Conservation (phyloP, 2,888 invertebrate species). For the Pachliopta kotzebuea region DNA sequence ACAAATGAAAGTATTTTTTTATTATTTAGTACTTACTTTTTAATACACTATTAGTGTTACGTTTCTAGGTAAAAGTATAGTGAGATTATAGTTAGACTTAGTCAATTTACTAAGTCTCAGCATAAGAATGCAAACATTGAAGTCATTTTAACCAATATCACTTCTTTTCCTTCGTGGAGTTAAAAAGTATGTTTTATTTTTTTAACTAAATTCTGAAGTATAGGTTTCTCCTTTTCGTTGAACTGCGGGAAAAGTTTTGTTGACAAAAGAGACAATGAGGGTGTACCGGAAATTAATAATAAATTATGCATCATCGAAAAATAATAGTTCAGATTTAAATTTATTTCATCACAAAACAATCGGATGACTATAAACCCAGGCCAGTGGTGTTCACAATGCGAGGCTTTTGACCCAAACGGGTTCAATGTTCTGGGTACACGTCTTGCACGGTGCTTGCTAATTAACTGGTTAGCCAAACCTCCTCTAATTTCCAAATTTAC, state of each 20-base stretch:
- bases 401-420: slow-evolving; percentile 65
- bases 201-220: no score
- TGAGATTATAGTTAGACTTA: no score
- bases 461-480: slow-evolving; percentile 40
- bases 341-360: slow-evolving; percentile 32
- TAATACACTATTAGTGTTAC: not conserved
- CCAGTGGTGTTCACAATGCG: slow-evolving; percentile 44
- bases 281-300: no score
- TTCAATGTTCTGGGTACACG: slow-evolving; percentile 52
- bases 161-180: not conserved
- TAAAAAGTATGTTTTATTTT: no score
- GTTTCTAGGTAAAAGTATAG: not conserved
- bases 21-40: not conserved
- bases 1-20: slow-evolving; percentile 1
- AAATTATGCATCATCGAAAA: not conserved
- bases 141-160: not conserved
- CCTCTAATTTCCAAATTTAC: slow-evolving; percentile 11
- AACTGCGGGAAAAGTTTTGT: not conserved
- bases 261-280: no score
- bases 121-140: not conserved
- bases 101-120: no score
- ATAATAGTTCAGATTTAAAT: not conserved
- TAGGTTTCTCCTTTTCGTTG: not conserved
- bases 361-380: slow-evolving; percentile 41
- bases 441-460: slow-evolving; percentile 49